These are phyloP conservation scores for Belonocnema kinseyi DNA, from an alignment of 1,140 invertebrate genomes.

Conservation along the genomic window DNA sequence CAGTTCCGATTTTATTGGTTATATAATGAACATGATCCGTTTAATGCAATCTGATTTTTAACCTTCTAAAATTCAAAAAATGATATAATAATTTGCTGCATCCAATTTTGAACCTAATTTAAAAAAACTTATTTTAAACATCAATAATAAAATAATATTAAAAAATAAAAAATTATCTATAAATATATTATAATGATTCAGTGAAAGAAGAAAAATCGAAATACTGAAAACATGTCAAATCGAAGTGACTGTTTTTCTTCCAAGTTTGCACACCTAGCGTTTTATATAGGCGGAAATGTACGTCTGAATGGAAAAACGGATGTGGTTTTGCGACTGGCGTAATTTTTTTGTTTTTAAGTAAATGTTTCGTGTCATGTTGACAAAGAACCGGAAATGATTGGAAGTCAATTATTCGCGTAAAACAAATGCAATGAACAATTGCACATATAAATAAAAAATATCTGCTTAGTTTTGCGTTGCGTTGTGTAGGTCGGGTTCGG, in stretches of 20 bases:
- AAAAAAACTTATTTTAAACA: too few species aligned
- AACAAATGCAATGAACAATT: constrained; percentile 26
- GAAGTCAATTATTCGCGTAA: not conserved
- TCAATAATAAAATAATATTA: too few species aligned
- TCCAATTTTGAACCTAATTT: too few species aligned
- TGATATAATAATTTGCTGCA: too few species aligned
- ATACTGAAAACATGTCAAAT: too few species aligned
- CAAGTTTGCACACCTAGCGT: not conserved
- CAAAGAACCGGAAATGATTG: constrained; percentile 22
- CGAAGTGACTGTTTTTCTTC: not conserved
- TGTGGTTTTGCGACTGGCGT: not conserved
- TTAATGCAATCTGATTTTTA: too few species aligned
- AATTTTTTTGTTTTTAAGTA: not conserved
- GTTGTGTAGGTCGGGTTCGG: not conserved
- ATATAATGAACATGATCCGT: too few species aligned
- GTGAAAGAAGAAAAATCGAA: too few species aligned
- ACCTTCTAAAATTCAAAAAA: too few species aligned
- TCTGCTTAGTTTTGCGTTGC: constrained; percentile 9
- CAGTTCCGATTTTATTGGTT: too few species aligned
- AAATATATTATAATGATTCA: too few species aligned
- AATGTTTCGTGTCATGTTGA: not conserved
- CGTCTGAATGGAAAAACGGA: constrained; percentile 2
- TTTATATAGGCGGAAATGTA: not conserved
- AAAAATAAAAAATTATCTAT: too few species aligned
- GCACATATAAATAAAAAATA: constrained; percentile 19